Conservation (phyloP, 2,113 vertebrate species). For the Megaptera novaeangliae region DNA sequence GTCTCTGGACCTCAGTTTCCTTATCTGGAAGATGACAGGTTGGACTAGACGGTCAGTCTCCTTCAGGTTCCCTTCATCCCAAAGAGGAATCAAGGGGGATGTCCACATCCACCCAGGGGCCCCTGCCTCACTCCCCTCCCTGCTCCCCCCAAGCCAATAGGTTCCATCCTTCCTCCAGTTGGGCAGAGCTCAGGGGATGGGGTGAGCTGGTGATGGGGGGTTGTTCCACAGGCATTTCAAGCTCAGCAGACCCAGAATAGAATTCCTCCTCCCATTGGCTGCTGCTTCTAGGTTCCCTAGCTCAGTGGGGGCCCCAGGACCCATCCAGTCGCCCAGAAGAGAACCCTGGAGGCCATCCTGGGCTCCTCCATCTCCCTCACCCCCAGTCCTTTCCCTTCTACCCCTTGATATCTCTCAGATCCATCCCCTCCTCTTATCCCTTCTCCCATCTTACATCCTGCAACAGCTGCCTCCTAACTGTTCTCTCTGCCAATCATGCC, state of each 20-base stretch:
- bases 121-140: background rate
- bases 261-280: background rate
- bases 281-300: background rate
- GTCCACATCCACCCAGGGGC: rapidly evolving
- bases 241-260: background rate
- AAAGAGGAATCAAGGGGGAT: background rate
- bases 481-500: rapidly evolving
- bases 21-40: background rate
- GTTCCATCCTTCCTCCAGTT: background rate
- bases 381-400: background rate
- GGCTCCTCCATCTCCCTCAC: background rate
- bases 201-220: background rate
- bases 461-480: background rate
- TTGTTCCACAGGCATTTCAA: background rate
- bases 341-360: background rate
- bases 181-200: background rate
- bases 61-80: background rate
- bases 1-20: background rate
- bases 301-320: background rate
- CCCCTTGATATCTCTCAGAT: rapidly evolving
- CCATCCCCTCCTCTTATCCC: background rate
- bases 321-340: background rate
- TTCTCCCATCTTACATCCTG: background rate
- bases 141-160: too few species aligned
- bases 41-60: background rate